Evolutionary conservation across 1,140 invertebrate species (phyloP), one percentile per base, ranked within the genome.

Genomic region (Cephus cinctus): DNA sequence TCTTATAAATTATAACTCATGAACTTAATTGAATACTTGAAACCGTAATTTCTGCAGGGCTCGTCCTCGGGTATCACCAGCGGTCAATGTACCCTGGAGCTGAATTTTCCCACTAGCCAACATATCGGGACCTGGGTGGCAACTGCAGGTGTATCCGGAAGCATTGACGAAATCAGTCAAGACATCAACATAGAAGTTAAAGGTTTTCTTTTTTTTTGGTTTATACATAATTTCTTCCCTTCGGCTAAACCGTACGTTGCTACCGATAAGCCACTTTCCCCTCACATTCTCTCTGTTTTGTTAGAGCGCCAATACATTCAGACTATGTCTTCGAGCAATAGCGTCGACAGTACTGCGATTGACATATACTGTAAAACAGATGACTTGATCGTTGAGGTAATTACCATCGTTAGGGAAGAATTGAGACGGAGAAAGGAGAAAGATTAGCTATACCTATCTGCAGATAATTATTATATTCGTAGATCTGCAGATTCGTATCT

Each of bases 401-500:
- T 30, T 30, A 9, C 27, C 14, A 12, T 30, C 14, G 11, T 30
- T 30, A 30, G n/a, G n/a, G n/a, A n/a, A n/a, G n/a, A n/a, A n/a
- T n/a, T n/a, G n/a, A 12, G 9, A 30, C 27, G 2, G 2, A 12
- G 12, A 30, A 30, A 30, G 27, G 27, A 30, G 9, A 9, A 8
- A 30, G 12, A 30, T 12, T 30, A 30, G 27, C 27, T 9, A 30
- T 9, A 30, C 9, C 27, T 30, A 8, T 30, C 9, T 9, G 12
- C 12, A 1, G 12, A 30, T 36, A 2, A 36, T 36, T 36, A 4
- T 18, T 30, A 30, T 15, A 15, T 36, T n/a, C n/a, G n/a, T 5
- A 36, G 34, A 14, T 36, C 34, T 36, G 34, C 19, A 2, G 34
- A n/a, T 36, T 36, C 19, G 34, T 36, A 36, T 36, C 34, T 14